phyloP scores from a whole-genome alignment of 2,888 invertebrate species.

The Eupithecia exiguata region DNA sequence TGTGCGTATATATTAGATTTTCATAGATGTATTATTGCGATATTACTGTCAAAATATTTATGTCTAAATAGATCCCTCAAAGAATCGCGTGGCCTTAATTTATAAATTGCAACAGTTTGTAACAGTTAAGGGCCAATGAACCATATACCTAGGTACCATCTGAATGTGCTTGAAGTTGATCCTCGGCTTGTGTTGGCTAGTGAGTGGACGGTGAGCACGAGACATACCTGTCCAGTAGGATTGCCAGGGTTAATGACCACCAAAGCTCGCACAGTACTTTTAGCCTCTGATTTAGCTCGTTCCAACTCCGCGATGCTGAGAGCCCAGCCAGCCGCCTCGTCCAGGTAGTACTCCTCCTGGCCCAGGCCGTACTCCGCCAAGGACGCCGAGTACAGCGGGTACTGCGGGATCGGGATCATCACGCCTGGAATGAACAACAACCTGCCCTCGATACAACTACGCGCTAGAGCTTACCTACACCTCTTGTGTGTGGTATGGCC shows the following conservation, averaged over 20 bases:
- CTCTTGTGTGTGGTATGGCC: not conserved
- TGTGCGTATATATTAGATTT: too few relatives aligned
- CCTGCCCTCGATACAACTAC: not conserved
- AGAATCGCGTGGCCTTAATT: too few relatives aligned
- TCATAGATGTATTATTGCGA: too few relatives aligned
- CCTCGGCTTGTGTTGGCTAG: too few relatives aligned
- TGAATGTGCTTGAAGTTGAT: too few relatives aligned
- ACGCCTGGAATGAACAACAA: slow-evolving; percentile 84
- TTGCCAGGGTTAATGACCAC: slow-evolving; percentile 99
- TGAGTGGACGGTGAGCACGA: not conserved
- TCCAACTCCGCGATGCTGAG: slow-evolving; percentile 90
- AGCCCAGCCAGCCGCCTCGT: slow-evolving; percentile 94
- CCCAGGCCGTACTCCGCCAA: slow-evolving; percentile 94
- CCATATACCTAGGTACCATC: too few relatives aligned
- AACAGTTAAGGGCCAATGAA: too few relatives aligned
- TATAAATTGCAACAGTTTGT: too few relatives aligned
- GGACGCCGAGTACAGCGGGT: slow-evolving; percentile 97
- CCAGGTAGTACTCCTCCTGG: slow-evolving; percentile 93
- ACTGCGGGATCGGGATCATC: slow-evolving; percentile 98
- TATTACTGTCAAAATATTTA: too few relatives aligned
- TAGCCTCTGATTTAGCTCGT: slow-evolving; percentile 81
- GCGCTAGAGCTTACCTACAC: too few relatives aligned
- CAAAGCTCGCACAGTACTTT: slow-evolving; percentile 89
- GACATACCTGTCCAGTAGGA: slow-evolving; percentile 94
- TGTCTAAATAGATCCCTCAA: too few relatives aligned